Base-by-base conservation (phyloP, 2,888 invertebrate genomes). In the Allacma fusca region DNA sequence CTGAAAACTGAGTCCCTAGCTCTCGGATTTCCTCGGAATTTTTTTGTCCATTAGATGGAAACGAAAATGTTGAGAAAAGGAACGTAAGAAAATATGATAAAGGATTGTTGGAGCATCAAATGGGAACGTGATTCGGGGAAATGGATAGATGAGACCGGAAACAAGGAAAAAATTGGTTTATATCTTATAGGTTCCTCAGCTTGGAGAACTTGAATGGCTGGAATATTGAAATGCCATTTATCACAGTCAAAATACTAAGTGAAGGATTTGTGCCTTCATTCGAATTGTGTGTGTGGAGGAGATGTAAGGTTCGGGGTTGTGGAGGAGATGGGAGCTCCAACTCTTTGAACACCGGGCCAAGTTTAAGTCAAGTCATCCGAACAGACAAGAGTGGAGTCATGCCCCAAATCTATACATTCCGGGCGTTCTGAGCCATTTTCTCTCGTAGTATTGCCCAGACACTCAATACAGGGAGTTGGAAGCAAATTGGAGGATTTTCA, bases 141-240 rank as follows among this genome's bases (percentile, higher is more conserved):
- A 78, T 78, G 77, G 74, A 78, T 78, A 68, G 74, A 64, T 78
- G 43, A 65, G 74, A 64, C 77, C 77, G 74, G 74, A 78, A 78
- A 74, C 72, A 78, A 69, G 59, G 73, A 68, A 71, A 77, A 77
- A 77, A 77, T 77, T 73, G 59, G 65, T 80, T 81, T 79, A 79
- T 81, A 79, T 81, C 24, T 70, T 70, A 50, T 24, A 21, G 67
- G 26, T 26, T 65, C 26, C 28, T 65, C 75, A 76, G 69, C 77
- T 78, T 50, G 50, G 2, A 13, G 16, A 75, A 77, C 76, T 78
- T 79, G 79, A 80, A 80, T 76, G 50, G 12, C 23, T 70, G 76
- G 81, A 81, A 81, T 81, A 81, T 81, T 81, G 80, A 80, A 81
- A 81, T 81, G 78, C 80, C 80, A 81, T 81, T 81, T 81, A 80